Evolutionary conservation across 2,797 vertebrate genomes (phyloP).

Genomic region (Sitta carolinensis): DNA sequence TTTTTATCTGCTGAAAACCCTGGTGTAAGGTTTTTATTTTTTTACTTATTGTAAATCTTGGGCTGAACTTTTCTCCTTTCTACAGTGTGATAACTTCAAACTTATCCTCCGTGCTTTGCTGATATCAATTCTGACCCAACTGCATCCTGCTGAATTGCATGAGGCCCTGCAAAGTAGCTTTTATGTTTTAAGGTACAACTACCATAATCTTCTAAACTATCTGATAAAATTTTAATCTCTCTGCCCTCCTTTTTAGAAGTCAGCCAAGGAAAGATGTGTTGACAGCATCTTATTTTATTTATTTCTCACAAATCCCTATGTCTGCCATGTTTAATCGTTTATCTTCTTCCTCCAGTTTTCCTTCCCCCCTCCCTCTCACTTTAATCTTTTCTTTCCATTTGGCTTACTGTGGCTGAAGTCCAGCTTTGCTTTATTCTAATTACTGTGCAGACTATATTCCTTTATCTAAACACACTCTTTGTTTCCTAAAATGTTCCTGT

Average conservation of each 20-base stretch:
- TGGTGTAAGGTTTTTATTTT: background rate
- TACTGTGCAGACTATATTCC: background rate
- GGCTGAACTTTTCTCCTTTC: constrained; percentile 9
- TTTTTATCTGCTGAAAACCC: constrained; percentile 44
- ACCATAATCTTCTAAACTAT: constrained; percentile 10
- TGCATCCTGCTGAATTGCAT: constrained; percentile 29
- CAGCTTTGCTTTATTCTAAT: constrained; percentile 33
- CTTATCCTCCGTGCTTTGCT: background rate
- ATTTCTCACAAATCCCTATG: background rate
- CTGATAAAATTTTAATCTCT: constrained; percentile 61
- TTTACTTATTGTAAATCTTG: constrained; percentile 14
- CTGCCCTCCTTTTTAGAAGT: constrained; percentile 39
- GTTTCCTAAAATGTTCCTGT: constrained; percentile 43
- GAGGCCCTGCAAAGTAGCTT: constrained; percentile 37
- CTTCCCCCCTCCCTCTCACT: background rate
- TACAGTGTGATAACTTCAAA: constrained; percentile 17
- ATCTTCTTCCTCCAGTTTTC: constrained; percentile 49
- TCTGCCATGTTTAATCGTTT: constrained; percentile 54
- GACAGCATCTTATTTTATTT: constrained; percentile 49
- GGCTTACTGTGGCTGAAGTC: constrained; percentile 2
- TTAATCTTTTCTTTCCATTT: constrained; percentile 19
- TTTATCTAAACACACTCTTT: constrained; percentile 16
- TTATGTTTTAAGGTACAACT: constrained; percentile 45
- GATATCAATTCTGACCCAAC: constrained; percentile 7
- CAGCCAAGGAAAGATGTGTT: constrained; percentile 32